Base-by-base conservation (phyloP, 2,113 vertebrate genomes). In the Prionailurus viverrinus region DNA sequence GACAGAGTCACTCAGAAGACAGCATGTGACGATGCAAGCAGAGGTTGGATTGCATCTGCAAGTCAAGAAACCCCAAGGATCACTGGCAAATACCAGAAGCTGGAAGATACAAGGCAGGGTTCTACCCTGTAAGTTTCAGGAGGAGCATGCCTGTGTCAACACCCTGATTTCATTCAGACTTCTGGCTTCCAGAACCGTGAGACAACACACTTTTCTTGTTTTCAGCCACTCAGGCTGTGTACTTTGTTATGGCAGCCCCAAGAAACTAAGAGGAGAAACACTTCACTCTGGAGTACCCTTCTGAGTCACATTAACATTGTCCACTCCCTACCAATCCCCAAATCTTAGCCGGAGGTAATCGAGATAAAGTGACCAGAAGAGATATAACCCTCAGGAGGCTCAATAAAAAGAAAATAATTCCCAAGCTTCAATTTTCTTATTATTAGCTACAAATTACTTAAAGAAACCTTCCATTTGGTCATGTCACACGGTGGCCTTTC, bases 371-470 rank as follows among this genome's bases (percentile, higher is more conserved):
- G 65, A 45, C 33, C 45, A 0, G 53, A 69, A 61, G 18, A 36
- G 36, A 51, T 18, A 58, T 36, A 53, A 51, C 68, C 78, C 82
- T 79, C 51, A 21, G 25, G 5, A 53, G 51, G 2, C 87, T 78
- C 94, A 27, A 19, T 25, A 39, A 73, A 91, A 74, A 68, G 69
- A 82, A 88, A 79, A 10, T 61, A 25, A 79, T 41, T 39, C 76
- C 69, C 33, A 36, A 65, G 63, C 63, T 95, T 93, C 39, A 16
- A 4, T 89, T 84, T 76, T 76, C 73, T 96, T 63, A 66, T 69
- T 7, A 76, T 91, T 93, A 87, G 81, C 63, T 78, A 69, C 51
- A 95, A 33, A 71, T 93, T 36, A 29, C 66, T 68, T 91, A 25
- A 81, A 69, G 45, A 92, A 95, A 73, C 89, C 85, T 92, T 45